A percentile compares a stretch with the other conserved stretches of the same genome.
phyloP scores from a whole-genome alignment of 2,888 invertebrate species.

The Andrena haemorrhoa region DNA sequence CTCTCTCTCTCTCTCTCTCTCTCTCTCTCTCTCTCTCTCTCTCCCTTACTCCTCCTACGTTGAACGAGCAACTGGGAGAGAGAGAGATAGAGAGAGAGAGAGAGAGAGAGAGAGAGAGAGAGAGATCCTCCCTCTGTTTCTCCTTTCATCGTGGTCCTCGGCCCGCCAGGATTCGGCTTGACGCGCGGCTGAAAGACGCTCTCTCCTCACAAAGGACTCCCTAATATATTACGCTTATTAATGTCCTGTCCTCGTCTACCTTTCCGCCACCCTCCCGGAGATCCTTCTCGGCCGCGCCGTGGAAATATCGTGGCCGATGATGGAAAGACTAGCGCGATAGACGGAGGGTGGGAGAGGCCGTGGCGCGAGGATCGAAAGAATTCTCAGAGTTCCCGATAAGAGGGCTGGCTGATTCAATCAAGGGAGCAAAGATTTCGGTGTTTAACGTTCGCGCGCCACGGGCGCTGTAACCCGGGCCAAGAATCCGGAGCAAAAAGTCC shows the following conservation, averaged over 20 bases:
- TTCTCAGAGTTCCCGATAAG: background rate
- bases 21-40: constrained; percentile 44
- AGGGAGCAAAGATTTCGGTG: background rate
- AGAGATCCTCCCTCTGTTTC: constrained; percentile 34
- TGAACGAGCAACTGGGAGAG: background rate
- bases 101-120: background rate
- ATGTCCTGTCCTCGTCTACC: constrained; percentile 71
- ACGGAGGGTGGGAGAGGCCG: background rate
- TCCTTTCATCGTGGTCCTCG: constrained; percentile 65
- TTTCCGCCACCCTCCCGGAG: constrained; percentile 47
- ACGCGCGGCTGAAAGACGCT: constrained; percentile 78
- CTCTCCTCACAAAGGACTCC: constrained; percentile 79
- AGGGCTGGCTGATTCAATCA: background rate
- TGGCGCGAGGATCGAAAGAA: constrained; percentile 17
- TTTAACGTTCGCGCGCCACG: background rate
- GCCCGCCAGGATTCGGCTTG: constrained; percentile 72
- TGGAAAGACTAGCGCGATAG: constrained; percentile 33
- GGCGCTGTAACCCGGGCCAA: background rate
- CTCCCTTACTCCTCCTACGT: constrained; percentile 12
- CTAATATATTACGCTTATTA: constrained; percentile 84
- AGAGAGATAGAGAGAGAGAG: background rate
- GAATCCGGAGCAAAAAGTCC: constrained; percentile 40
- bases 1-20: constrained; percentile 34
- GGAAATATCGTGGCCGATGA: constrained; percentile 44
- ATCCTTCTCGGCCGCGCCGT: constrained; percentile 13